Conservation (phyloP, 1,140 invertebrate species). For the Fopius arisanus region DNA sequence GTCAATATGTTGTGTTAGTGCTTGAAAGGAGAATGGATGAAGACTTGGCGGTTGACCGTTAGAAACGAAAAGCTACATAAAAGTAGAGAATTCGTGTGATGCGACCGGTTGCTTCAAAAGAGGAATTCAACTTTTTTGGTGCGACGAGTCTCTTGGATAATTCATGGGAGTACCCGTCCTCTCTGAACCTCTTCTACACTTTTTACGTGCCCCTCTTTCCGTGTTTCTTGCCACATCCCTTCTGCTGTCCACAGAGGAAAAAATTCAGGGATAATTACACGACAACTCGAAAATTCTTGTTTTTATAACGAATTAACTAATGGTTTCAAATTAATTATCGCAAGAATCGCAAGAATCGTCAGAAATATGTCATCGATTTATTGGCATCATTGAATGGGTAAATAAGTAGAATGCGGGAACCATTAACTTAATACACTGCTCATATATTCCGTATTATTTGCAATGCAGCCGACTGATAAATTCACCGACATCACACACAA, state of each 20-base stretch:
- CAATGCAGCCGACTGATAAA: no score
- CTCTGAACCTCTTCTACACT: constrained; percentile 35
- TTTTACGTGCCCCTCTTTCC: constrained; percentile 5
- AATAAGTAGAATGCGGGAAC: no score
- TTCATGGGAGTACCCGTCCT: constrained; percentile 60
- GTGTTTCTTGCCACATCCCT: constrained; percentile 10
- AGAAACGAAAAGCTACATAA: not conserved
- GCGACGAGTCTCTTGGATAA: constrained; percentile 59
- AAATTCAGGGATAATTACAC: no score
- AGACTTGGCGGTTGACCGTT: not conserved
- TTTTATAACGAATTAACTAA: no score
- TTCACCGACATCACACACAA: no score
- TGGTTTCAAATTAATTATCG: no score
- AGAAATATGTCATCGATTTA: no score
- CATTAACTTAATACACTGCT: no score
- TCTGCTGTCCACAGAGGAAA: not conserved
- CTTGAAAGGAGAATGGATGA: not conserved
- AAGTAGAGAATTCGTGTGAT: not conserved
- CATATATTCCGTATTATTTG: no score
- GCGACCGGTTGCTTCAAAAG: not conserved
- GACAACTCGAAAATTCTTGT: no score
- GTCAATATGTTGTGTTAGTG: not conserved
- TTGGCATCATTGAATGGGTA: no score
- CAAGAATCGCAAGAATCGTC: no score
- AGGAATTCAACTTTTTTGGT: constrained; percentile 9